These are phyloP conservation scores for Otis tarda DNA, from an alignment of 2,113 vertebrate species.

Conservation along the genomic window DNA sequence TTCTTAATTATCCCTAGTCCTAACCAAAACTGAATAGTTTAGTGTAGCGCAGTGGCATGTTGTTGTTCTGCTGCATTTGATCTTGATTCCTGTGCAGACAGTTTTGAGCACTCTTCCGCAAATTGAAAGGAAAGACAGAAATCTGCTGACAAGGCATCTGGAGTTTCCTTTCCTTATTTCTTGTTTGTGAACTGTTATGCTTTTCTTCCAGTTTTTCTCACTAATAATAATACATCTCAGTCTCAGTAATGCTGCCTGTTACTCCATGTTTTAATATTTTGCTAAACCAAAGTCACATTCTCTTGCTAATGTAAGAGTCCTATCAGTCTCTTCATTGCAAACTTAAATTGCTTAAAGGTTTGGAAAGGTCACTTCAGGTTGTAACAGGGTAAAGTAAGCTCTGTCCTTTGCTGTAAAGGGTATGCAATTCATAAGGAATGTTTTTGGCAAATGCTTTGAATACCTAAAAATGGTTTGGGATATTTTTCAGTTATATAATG, in stretches of 20 bases:
- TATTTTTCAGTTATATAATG: background rate
- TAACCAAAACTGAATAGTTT: background rate
- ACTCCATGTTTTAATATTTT: background rate
- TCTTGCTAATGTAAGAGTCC: background rate
- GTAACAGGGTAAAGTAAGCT: background rate
- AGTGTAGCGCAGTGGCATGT: background rate
- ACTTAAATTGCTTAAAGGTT: background rate
- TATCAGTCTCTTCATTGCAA: background rate
- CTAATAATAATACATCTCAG: background rate
- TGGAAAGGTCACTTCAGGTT: background rate
- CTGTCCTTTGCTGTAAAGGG: background rate
- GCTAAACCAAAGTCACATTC: background rate
- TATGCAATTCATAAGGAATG: background rate
- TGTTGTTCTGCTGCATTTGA: background rate
- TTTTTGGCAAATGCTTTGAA: background rate
- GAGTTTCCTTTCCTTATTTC: background rate
- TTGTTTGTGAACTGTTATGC: background rate
- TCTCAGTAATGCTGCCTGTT: background rate
- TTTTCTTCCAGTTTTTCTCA: background rate
- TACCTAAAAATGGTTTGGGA: rapidly evolving
- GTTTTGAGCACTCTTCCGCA: background rate
- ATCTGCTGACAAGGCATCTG: background rate
- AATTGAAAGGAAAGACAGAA: background rate
- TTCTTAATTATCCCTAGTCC: background rate
- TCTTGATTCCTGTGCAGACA: background rate